These are phyloP conservation scores for Naja naja DNA, from an alignment of 2,113 vertebrate genomes.

Conservation along the genomic window DNA sequence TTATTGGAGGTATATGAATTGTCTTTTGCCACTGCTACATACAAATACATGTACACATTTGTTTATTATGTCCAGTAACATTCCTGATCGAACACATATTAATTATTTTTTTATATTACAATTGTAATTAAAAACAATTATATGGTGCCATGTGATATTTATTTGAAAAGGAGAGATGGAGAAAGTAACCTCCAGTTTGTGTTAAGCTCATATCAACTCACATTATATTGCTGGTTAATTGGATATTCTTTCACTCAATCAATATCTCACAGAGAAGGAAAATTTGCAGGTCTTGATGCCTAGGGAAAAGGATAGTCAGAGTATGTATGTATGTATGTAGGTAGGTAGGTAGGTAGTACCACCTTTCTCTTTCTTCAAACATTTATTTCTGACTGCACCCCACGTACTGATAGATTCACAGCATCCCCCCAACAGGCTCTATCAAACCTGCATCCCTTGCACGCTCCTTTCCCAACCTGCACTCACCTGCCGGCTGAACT, in stretches of 20 bases:
- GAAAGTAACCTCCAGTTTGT: not conserved
- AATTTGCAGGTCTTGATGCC: not conserved
- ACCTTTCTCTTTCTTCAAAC: not conserved
- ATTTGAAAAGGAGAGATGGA: not conserved
- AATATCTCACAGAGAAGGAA: slow-evolving; percentile 4
- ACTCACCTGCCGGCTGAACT: not conserved
- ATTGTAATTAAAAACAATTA: not conserved
- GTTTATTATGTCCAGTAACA: not conserved
- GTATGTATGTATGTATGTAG: not conserved
- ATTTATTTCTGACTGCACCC: not conserved
- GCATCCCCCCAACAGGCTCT: not conserved
- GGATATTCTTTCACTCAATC: not conserved
- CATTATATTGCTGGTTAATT: not conserved
- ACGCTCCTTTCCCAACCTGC: not conserved
- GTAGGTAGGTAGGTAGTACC: not conserved
- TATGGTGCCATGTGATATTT: not conserved
- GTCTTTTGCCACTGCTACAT: not conserved
- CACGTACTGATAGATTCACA: not conserved
- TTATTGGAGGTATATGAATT: not conserved
- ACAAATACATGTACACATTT: not conserved
- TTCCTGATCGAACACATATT: not conserved
- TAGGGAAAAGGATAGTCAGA: not conserved
- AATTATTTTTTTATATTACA: not conserved
- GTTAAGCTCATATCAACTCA: not conserved
- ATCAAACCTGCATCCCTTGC: not conserved